Conservation (phyloP, 1,140 invertebrate species). For the Megathymus violae region DNA sequence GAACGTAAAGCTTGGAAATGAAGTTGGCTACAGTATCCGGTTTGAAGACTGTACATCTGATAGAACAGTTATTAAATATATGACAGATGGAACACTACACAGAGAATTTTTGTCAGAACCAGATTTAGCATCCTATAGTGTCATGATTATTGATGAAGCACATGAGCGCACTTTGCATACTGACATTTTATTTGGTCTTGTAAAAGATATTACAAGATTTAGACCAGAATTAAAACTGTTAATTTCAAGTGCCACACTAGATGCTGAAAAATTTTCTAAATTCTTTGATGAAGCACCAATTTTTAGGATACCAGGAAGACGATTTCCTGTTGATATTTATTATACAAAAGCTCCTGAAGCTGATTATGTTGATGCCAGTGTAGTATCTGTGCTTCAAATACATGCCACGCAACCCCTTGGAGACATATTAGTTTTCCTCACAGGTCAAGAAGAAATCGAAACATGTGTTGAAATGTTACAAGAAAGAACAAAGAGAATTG, state of each 20-base stretch:
- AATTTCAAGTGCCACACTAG: conserved; percentile 98
- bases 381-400: conserved; percentile 98
- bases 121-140: conserved; percentile 96
- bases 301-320: conserved; percentile 96
- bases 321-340: conserved; percentile 97
- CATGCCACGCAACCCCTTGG: conserved; percentile 98
- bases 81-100: conserved; percentile 99
- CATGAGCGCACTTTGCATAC: conserved; percentile 99
- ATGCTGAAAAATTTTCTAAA: conserved; percentile 98
- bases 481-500: conserved; percentile 95
- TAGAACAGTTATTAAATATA: conserved; percentile 99
- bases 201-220: conserved; percentile 98
- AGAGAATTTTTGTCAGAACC: conserved; percentile 99
- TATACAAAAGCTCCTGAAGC: conserved; percentile 99
- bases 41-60: conserved; percentile 99
- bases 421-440: conserved; percentile 98
- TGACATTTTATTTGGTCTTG: conserved; percentile 98
- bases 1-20: conserved; percentile 98
- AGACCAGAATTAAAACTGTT: conserved; percentile 97
- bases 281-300: conserved; percentile 99
- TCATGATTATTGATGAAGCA: conserved; percentile 99
- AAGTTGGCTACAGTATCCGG: conserved; percentile 99
- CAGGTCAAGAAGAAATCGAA: conserved; percentile 98
- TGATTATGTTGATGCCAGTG: conserved; percentile 98
- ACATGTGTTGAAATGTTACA: conserved; percentile 96